Evolutionary conservation across 1,140 invertebrate species (phyloP), one percentile per base, ranked within the genome.

Genomic region (Drosophila pectinifera): DNA sequence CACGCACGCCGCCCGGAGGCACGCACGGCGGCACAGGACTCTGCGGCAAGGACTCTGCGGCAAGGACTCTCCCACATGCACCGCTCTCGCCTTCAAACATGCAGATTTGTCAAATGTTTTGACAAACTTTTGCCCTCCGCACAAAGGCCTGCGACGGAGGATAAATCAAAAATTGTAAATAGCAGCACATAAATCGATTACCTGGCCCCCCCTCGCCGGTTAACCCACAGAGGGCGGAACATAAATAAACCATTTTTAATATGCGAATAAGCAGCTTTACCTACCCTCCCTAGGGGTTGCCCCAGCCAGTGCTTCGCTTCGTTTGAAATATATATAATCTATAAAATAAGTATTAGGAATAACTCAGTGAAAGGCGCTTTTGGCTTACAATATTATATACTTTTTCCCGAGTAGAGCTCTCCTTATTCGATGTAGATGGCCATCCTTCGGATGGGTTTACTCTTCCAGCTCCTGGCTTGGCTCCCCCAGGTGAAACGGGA

Each of bases 191-290:
- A 86, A 86, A 86, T 86, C 82, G 82, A 86, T 86, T 86, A 86
- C 82, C n/a, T n/a, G n/a, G n/a, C n/a, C n/a, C n/a, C n/a, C n/a
- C n/a, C n/a, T n/a, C n/a, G n/a, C n/a, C n/a, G n/a, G n/a, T n/a
- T n/a, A n/a, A n/a, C n/a, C n/a, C n/a, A n/a, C n/a, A n/a, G n/a
- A n/a, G n/a, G n/a, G n/a, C n/a, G 53, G 31, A 77, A 67, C 72
- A 88, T 73, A 88, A 88, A 88, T 88, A 88, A 88, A 88, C 58
- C 79, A 82, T 88, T 88, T 86, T 88, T 82, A 86, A 88, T 88
- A 88, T 88, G 78, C 76, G 67, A 77, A 63, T 88, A 88, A 82
- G 83, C 83, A 70, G 59, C 78, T 86, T 83, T 78, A 28, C 14
- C 22, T 45, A 28, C 59, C 14, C 41, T 70, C 11, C 4, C 22